A percentile compares a stretch with the other conserved stretches of the same genome.
Conservation (phyloP, 2,113 vertebrate species). For the crab-eating macaque (Macaca fascicularis) region T2T-MFA8v1.1 NC_088375.1:152979001-152979500, state of each 20-base stretch:
- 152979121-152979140: background rate
- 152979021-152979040: conserved; percentile 12
- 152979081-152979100: background rate
- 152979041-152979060: conserved; percentile 22
- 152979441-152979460: background rate
- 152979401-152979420: background rate
- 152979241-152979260: background rate
- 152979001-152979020: conserved; percentile 63
- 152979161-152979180: background rate
- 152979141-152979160: background rate
- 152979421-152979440: background rate
- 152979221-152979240: background rate
- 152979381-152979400: background rate
- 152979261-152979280: background rate
- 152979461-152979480: background rate
- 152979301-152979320: background rate
- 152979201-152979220: background rate
- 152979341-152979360: background rate
- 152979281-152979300: background rate
- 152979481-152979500: background rate
- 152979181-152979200: background rate
- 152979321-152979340: background rate
- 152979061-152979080: conserved; percentile 41
- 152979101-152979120: background rate
- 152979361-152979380: background rate